Conservation (phyloP, 1,140 invertebrate species). For the Holcopasites calliopsidis region DNA sequence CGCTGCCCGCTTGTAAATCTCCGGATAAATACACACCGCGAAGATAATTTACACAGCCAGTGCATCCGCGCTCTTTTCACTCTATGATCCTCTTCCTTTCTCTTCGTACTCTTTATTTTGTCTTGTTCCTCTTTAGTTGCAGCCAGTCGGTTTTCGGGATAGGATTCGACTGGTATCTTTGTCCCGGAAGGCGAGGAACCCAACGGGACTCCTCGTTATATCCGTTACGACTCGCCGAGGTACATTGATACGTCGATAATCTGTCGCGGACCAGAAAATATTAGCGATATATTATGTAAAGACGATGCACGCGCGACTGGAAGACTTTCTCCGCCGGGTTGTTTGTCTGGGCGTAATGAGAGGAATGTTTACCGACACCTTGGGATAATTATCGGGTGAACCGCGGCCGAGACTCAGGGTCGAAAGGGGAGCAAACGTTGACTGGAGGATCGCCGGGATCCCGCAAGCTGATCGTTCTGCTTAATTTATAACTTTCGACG, state of each 20-base stretch:
- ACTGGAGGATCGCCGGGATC: too few species aligned
- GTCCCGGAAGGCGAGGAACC: slow-evolving; percentile 54
- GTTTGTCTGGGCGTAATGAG: slow-evolving; percentile 17
- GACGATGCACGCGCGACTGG: background rate
- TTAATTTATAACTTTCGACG: slow-evolving; percentile 35
- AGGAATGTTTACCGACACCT: slow-evolving; percentile 49
- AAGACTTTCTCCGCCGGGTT: background rate
- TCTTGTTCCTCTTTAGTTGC: background rate
- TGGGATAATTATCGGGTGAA: slow-evolving; percentile 31
- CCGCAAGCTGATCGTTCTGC: background rate
- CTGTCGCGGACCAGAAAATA: slow-evolving; percentile 16
- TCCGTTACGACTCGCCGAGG: slow-evolving; percentile 34
- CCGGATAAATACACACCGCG: slow-evolving; percentile 75
- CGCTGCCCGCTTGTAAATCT: slow-evolving; percentile 78
- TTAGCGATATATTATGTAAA: slow-evolving; percentile 30
- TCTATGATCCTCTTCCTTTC: background rate
- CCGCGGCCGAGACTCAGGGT: slow-evolving; percentile 14
- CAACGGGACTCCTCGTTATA: slow-evolving; percentile 53
- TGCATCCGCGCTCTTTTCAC: slow-evolving; percentile 44
- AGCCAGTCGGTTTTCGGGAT: slow-evolving; percentile 57
- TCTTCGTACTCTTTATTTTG: background rate
- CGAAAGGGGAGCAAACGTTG: background rate
- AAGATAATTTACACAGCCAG: slow-evolving; percentile 78
- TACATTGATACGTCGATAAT: slow-evolving; percentile 57
- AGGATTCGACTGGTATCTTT: slow-evolving; percentile 31